Evolutionary conservation across 1,140 invertebrate genomes (phyloP), one percentile per base, ranked within the genome.

Genomic region (Hetaerina americana): DNA sequence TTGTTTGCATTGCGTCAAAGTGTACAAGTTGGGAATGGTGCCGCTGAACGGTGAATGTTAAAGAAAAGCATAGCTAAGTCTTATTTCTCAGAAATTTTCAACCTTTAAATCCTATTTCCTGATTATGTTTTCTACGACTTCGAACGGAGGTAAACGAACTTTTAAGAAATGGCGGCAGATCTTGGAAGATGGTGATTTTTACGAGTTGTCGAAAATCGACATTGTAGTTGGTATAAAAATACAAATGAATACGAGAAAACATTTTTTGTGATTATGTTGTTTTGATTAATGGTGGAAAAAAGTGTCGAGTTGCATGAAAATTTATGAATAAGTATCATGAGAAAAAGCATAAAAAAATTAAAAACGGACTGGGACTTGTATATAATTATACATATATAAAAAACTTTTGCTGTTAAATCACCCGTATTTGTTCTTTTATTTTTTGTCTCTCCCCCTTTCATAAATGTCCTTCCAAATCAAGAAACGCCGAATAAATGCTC

Each of bases 331-430:
- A 57, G 40, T 57, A 57, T n/a, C n/a, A n/a, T 57, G 40, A 57
- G 40, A 57, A 57, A n/a, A 57, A 57, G 40, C 40, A 57, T 57
- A 57, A 57, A 57, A 57, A 57, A 57, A 57, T 57, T 57, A 2
- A 57, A n/a, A 57, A 18, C 40, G 40, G 40, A 57, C 40, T 57
- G 40, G 40, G 40, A 57, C 40, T 57, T 57, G 40, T 57, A 57
- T 57, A 57, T 57, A 57, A 57, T 57, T 57, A 57, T 57, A 57
- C 40, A 57, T 57, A 57, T 57, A 57, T 57, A 57, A 57, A 57
- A 57, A 57, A 57, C 40, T 57, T 57, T 57, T 57, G 40, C 40
- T 57, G 40, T 57, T 57, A 57, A 57, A 57, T 18, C 3, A n/a
- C n/a, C n/a, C n/a, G n/a, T n/a, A n/a, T n/a, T n/a, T n/a, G n/a